Evolutionary conservation across 2,797 vertebrate species (phyloP).

Genomic region (Chelon labrosus): DNA sequence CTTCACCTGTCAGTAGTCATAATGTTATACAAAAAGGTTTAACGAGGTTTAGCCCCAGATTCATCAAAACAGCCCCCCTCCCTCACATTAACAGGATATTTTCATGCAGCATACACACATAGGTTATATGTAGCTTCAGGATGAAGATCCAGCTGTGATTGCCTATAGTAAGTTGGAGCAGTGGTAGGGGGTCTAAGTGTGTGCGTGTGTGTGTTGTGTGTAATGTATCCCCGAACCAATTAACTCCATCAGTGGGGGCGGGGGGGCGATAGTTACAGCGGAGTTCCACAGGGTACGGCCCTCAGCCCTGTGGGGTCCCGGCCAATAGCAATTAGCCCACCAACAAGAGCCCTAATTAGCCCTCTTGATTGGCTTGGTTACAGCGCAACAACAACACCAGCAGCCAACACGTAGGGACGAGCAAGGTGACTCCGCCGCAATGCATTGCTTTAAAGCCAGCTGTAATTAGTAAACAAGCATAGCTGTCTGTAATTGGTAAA

Average conservation of each 20-base stretch:
- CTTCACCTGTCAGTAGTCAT: no score
- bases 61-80: background rate
- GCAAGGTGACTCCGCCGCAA: slow-evolving; percentile 55
- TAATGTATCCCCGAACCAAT: slow-evolving; percentile 72
- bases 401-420: slow-evolving; percentile 54
- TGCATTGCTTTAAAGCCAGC: slow-evolving; percentile 53
- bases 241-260: slow-evolving; percentile 67
- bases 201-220: slow-evolving; percentile 34
- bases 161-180: slow-evolving; percentile 50
- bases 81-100: slow-evolving; percentile 44
- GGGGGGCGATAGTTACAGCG: slow-evolving; percentile 43
- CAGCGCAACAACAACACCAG: slow-evolving; percentile 59
- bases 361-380: slow-evolving; percentile 80
- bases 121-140: slow-evolving; percentile 72
- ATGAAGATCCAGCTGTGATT: slow-evolving; percentile 62
- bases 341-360: slow-evolving; percentile 86
- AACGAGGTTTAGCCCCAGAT: slow-evolving; percentile 4
- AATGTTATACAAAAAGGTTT: slow-evolving; percentile 3
- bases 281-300: slow-evolving; percentile 70
- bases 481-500: slow-evolving; percentile 69
- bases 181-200: slow-evolving; percentile 57
- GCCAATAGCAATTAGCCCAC: slow-evolving; percentile 83
- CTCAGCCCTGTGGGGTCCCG: slow-evolving; percentile 76
- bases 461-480: slow-evolving; percentile 69
- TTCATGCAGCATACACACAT: slow-evolving; percentile 52